Percentiles rank a stretch among this genome's conserved stretches.
Evolutionary conservation across 2,888 invertebrate genomes (phyloP).

Genomic region (Ethmia dodecea): DNA sequence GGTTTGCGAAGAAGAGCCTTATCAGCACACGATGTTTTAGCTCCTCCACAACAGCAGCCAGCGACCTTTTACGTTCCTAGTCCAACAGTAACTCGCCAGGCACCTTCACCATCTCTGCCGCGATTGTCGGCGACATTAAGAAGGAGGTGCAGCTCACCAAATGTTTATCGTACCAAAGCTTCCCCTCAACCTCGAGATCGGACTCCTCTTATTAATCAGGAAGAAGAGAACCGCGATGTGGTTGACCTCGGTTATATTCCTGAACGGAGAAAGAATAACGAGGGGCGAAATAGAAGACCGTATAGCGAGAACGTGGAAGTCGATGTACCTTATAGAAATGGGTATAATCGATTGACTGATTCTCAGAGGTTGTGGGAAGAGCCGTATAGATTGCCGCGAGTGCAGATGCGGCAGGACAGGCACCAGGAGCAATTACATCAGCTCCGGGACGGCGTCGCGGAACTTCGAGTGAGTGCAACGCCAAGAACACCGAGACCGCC

Average conservation of each 20-base stretch:
- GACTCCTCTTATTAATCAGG: conserved; percentile 49
- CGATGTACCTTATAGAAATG: conserved; percentile 58
- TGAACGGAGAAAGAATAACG: conserved; percentile 50
- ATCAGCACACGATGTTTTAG: conserved; percentile 83
- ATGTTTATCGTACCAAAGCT: conserved; percentile 57
- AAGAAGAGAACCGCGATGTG: conserved; percentile 61
- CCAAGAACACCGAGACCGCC: conserved; percentile 60
- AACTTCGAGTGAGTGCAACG: conserved; percentile 61
- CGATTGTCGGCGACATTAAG: conserved; percentile 54
- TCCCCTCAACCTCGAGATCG: conserved; percentile 43
- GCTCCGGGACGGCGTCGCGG: conserved; percentile 57
- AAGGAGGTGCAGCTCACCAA: conserved; percentile 66
- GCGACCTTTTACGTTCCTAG: conserved; percentile 85
- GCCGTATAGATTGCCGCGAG: conserved; percentile 62
- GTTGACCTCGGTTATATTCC: conserved; percentile 54
- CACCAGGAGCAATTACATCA: conserved; percentile 65
- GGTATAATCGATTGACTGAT: conserved; percentile 52
- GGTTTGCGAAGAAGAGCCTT: conserved; percentile 82
- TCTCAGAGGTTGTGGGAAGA: conserved; percentile 64
- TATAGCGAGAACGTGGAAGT: conserved; percentile 70
- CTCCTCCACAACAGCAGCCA: conserved; percentile 74
- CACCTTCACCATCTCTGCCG: conserved; percentile 58
- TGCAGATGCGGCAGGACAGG: conserved; percentile 39
- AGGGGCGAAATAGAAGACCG: conserved; percentile 52
- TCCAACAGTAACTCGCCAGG: conserved; percentile 66